Evolutionary conservation across 2,113 vertebrate genomes (phyloP), one percentile per base, ranked within the genome.

Genomic region (Clarias macrocephalus): DNA sequence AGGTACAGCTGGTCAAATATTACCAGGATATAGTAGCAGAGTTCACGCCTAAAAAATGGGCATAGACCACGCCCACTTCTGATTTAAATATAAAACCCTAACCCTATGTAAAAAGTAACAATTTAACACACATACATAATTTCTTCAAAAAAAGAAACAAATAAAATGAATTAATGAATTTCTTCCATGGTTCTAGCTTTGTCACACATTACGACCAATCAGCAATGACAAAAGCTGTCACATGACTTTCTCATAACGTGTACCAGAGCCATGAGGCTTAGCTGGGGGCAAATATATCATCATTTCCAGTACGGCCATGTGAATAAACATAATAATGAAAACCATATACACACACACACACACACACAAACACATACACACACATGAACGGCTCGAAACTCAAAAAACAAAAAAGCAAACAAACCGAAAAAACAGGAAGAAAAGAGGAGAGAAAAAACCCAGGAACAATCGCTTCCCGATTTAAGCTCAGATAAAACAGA

Each of bases 401-500:
- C 7, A 81, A 77, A 77, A 56, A n/a, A 57, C 82, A 83, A n/a
- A 70, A 30, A 70, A 19, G 80, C 62, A 83, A 33, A 79, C 70
- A 84, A 42, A 87, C 86, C 48, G 25, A 81, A 33, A 33, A n/a
- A 33, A 33, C 19, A 25, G 56, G 56, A 75, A 59, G 13, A 60
- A 72, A 28, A 13, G 54, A 30, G 12, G 5, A 66, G 28, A 75
- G 65, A 68, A 21, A 86, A 70, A 85, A 76, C 33, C 13, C 3
- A 18, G 15, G 60, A 5, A 52, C n/a, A 73, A 66, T 65, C 28
- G 19, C 76, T 57, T 18, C 25, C 70, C 82, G 54, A 84, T 88
- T 80, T 65, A 59, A 48, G 59, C 28, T 3, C 33, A 81, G 90
- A 89, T 91, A 68, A 91, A 91, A 90, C 89, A 33, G 77, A 57